phyloP scores from a whole-genome alignment of 1,140 invertebrate species.

The Drosophila bocki region DNA sequence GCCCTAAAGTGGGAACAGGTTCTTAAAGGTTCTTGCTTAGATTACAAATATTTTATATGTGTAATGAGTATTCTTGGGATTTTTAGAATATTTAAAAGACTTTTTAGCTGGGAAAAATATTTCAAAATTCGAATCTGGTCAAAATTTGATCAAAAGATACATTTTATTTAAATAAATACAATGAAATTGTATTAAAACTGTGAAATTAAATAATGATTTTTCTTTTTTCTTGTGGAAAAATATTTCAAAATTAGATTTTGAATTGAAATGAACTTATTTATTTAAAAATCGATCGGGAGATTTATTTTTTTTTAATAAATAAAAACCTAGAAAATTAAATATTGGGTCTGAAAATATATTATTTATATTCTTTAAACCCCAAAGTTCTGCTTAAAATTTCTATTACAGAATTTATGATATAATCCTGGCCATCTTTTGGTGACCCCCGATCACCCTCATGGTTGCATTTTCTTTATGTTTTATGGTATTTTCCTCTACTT shows the following conservation, averaged over 20 bases:
- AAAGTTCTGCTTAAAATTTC: too few species aligned
- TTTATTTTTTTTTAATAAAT: too few species aligned
- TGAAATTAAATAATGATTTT: too few species aligned
- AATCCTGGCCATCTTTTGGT: too few species aligned
- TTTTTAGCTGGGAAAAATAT: neutral
- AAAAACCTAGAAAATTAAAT: too few species aligned
- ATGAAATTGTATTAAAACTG: neutral
- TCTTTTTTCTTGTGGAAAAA: too few species aligned
- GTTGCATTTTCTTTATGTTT: neutral
- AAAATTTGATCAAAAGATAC: neutral
- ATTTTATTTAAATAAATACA: neutral
- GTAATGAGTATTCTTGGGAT: neutral
- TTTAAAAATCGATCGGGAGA: too few species aligned
- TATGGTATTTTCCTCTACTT: slow-evolving; percentile 16
- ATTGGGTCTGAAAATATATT: too few species aligned
- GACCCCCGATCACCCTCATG: slow-evolving; percentile 19
- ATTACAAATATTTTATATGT: slow-evolving; percentile 7
- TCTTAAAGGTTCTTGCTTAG: neutral
- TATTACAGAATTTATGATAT: too few species aligned
- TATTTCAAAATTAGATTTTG: too few species aligned
- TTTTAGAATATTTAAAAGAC: neutral
- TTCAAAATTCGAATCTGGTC: neutral
- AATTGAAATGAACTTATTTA: too few species aligned
- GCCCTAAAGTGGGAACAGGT: slow-evolving; percentile 23
- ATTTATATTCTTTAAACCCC: too few species aligned